Evolutionary conservation across 37 sponge, comb jelly and placozoan species (phyloP).

Genomic region (Theonella swinhoei): DNA sequence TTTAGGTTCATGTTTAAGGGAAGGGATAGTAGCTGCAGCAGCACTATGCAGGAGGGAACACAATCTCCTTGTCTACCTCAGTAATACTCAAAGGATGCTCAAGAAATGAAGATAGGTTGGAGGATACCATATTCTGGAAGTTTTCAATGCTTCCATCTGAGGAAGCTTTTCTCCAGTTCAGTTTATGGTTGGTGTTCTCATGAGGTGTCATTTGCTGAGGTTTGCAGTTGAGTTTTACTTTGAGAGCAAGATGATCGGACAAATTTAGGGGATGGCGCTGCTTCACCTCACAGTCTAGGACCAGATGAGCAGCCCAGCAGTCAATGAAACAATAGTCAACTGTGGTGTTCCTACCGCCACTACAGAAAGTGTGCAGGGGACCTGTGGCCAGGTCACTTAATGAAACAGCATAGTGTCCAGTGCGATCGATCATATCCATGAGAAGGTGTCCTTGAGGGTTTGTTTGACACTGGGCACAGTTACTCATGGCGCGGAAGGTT

Average conservation of each 20-base stretch:
- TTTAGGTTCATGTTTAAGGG: too few species aligned
- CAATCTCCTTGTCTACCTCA: neutral
- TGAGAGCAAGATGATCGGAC: neutral
- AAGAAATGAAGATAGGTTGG: neutral
- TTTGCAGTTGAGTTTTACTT: neutral
- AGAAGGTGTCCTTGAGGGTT: neutral
- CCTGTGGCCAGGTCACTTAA: neutral
- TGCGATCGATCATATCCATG: neutral
- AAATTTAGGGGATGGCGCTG: neutral
- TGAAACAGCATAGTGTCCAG: neutral
- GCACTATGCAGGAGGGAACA: too few species aligned
- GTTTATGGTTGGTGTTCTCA: neutral
- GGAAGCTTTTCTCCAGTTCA: neutral
- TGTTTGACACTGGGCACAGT: neutral
- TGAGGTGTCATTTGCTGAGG: neutral
- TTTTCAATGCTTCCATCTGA: neutral
- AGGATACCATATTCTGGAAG: neutral
- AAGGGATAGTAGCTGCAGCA: too few species aligned
- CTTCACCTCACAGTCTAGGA: neutral
- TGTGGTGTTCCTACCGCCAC: neutral
- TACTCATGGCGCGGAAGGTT: too few species aligned
- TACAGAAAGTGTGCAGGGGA: neutral
- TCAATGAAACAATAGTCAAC: too few species aligned
- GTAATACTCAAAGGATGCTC: neutral
- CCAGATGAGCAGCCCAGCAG: neutral